phyloP scores from a whole-genome alignment of 2,888 invertebrate genomes.

The Volucella inanis region DNA sequence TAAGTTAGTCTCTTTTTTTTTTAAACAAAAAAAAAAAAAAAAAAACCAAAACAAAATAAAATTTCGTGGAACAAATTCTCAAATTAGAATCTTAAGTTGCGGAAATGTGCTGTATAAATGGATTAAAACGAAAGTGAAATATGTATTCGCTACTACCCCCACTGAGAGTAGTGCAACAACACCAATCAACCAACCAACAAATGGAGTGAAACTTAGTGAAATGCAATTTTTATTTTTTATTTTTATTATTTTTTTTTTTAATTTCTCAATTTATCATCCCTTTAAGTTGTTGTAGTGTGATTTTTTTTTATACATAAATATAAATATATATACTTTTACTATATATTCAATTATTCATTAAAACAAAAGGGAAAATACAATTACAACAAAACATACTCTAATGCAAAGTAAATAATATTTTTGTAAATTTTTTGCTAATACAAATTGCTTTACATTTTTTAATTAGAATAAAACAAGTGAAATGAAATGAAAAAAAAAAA shows the following conservation, averaged over 20 bases:
- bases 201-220: slow-evolving; percentile 56
- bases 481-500: slow-evolving; percentile 11
- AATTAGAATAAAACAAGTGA: slow-evolving; percentile 48
- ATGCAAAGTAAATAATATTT: slow-evolving; percentile 74
- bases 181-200: slow-evolving; percentile 32
- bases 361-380: slow-evolving; percentile 30
- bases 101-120: slow-evolving; percentile 69
- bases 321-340: slow-evolving; percentile 54
- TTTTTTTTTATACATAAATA: slow-evolving; percentile 60
- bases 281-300: slow-evolving; percentile 67
- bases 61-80: slow-evolving; percentile 63
- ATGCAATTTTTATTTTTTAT: slow-evolving; percentile 56
- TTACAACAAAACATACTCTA: slow-evolving; percentile 65
- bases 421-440: slow-evolving; percentile 76
- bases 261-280: slow-evolving; percentile 12
- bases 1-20: slow-evolving; percentile 32
- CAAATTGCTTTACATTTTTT: slow-evolving; percentile 74
- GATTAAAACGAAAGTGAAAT: slow-evolving; percentile 36
- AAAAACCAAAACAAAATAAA: no score
- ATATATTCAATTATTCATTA: slow-evolving; percentile 69
- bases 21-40: background rate
- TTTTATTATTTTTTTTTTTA: no score
- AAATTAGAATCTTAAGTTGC: slow-evolving; percentile 62
- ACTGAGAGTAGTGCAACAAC: slow-evolving; percentile 37
- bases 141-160: slow-evolving; percentile 44